Percentiles rank a stretch among this genome's conserved stretches.
Evolutionary conservation across 2,888 invertebrate species (phyloP).

Genomic region (Megaustenia siamemsis): DNA sequence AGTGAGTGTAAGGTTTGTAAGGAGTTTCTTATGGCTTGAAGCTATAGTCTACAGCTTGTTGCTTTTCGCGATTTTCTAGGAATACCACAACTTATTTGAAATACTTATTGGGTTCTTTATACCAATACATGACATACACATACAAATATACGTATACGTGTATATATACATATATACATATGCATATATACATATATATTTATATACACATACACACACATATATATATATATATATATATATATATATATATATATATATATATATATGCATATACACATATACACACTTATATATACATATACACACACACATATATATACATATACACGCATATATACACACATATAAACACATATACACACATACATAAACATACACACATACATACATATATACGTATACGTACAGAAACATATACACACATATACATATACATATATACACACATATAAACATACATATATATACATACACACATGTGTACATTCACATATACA

Average conservation of each 20-base stretch:
- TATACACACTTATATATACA: conserved; percentile 10
- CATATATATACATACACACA: neutral
- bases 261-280: conserved; percentile 18
- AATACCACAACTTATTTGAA: too few relatives aligned
- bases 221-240: conserved; percentile 25
- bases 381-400: too few relatives aligned
- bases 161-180: conserved; percentile 5
- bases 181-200: neutral
- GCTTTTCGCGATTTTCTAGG: too few relatives aligned
- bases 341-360: too few relatives aligned
- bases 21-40: too few relatives aligned
- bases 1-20: too few relatives aligned
- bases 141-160: neutral
- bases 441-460: neutral
- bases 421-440: neutral
- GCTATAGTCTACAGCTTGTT: too few relatives aligned
- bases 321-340: neutral
- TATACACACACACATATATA: conserved; percentile 29
- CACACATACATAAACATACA: too few relatives aligned
- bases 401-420: too few relatives aligned
- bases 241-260: conserved; percentile 3
- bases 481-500: conserved; percentile 7
- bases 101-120: too few relatives aligned
- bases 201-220: neutral
- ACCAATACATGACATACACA: neutral